phyloP scores from a whole-genome alignment of 2,113 vertebrate species.

The human (Homo sapiens) region GRCh38 chr5:112123501-112124000 shows the following conservation, averaged over 20 bases:
- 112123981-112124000: background rate
- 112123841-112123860: background rate
- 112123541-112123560: background rate
- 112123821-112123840: background rate
- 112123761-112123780: background rate
- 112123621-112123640: background rate
- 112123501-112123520: background rate
- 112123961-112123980: background rate
- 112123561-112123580: background rate
- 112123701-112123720: background rate
- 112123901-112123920: background rate
- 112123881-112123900: background rate
- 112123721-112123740: background rate
- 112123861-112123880: conserved; percentile 36
- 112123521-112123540: background rate
- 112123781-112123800: background rate
- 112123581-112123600: background rate
- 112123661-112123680: background rate
- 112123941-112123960: background rate
- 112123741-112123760: background rate
- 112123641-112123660: background rate
- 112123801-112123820: background rate
- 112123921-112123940: background rate
- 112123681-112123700: background rate
- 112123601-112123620: background rate